phyloP scores from a whole-genome alignment of 2,888 invertebrate genomes.

The Odontomyia ornata region DNA sequence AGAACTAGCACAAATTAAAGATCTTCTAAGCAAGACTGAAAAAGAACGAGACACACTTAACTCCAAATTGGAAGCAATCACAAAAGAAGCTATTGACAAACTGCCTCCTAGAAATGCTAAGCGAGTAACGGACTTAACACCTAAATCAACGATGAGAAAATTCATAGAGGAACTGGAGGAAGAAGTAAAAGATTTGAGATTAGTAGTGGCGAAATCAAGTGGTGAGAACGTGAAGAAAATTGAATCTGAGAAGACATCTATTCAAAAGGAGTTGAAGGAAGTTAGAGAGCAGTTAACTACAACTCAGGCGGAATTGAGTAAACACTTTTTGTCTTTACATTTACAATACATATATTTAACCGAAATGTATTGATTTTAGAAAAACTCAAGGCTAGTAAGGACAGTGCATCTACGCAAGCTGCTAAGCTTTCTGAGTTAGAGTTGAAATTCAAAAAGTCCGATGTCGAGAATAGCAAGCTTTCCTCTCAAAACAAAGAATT shows the following conservation, averaged over 20 bases:
- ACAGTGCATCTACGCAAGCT: constrained; percentile 62
- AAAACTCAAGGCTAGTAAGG: constrained; percentile 53
- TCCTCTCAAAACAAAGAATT: constrained; percentile 66
- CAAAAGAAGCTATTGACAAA: constrained; percentile 72
- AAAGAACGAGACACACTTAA: constrained; percentile 74
- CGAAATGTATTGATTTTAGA: constrained; percentile 50
- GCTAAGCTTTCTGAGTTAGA: constrained; percentile 73
- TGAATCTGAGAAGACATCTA: constrained; percentile 71
- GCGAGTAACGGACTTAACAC: constrained; percentile 72
- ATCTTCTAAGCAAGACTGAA: constrained; percentile 67
- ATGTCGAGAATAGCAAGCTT: constrained; percentile 73
- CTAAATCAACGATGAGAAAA: constrained; percentile 69
- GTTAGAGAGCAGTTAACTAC: constrained; percentile 73
- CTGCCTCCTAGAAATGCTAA: constrained; percentile 77
- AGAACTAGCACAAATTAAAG: constrained; percentile 69
- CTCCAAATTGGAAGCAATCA: constrained; percentile 72
- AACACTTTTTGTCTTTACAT: constrained; percentile 46
- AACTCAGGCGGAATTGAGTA: constrained; percentile 65
- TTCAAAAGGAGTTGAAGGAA: constrained; percentile 73
- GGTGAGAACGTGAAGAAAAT: constrained; percentile 66
- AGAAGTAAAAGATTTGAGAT: constrained; percentile 73
- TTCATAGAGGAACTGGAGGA: constrained; percentile 89
- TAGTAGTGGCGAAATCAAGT: constrained; percentile 62
- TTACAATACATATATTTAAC: not conserved
- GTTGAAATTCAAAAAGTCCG: constrained; percentile 73